Evolutionary conservation across 2,888 invertebrate species (phyloP).

Genomic region (Aphodius granarius): DNA sequence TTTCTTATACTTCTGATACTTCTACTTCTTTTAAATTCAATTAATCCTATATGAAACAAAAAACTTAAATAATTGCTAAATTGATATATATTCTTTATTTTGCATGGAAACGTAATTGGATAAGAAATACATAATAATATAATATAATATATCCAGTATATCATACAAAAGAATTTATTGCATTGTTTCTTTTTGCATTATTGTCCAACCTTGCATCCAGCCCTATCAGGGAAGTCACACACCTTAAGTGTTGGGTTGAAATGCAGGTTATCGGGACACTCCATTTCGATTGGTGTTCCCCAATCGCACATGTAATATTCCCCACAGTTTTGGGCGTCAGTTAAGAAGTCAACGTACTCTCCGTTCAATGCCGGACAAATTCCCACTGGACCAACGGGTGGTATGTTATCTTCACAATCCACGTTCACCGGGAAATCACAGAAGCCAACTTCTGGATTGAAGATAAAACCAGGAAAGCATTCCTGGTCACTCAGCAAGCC

Average conservation of each 20-base stretch:
- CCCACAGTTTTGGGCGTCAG: background rate
- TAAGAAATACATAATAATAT: too few relatives aligned
- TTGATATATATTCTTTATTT: too few relatives aligned
- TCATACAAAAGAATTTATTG: background rate
- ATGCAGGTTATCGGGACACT: conserved; percentile 26
- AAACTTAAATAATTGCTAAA: too few relatives aligned
- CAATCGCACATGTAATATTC: conserved; percentile 13
- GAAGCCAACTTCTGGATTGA: conserved; percentile 9
- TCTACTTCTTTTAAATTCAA: too few relatives aligned
- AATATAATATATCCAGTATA: background rate
- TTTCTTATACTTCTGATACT: too few relatives aligned
- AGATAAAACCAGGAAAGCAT: conserved; percentile 13
- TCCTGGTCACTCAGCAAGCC: background rate
- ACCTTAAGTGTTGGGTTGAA: conserved; percentile 23
- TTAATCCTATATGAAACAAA: too few relatives aligned
- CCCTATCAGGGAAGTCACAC: conserved; percentile 28
- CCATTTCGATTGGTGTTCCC: conserved; percentile 8
- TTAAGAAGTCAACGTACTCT: background rate
- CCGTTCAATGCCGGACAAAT: conserved; percentile 9
- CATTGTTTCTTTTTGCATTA: background rate
- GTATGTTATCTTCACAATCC: conserved; percentile 6
- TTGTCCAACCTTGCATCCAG: conserved; percentile 19
- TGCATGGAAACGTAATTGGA: too few relatives aligned
- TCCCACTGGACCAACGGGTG: conserved; percentile 14
- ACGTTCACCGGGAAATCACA: conserved; percentile 19